A percentile compares a stretch with the other conserved stretches of the same genome.
Conservation (phyloP, 2,888 invertebrate genomes). For the Drosophila colorata region DNA sequence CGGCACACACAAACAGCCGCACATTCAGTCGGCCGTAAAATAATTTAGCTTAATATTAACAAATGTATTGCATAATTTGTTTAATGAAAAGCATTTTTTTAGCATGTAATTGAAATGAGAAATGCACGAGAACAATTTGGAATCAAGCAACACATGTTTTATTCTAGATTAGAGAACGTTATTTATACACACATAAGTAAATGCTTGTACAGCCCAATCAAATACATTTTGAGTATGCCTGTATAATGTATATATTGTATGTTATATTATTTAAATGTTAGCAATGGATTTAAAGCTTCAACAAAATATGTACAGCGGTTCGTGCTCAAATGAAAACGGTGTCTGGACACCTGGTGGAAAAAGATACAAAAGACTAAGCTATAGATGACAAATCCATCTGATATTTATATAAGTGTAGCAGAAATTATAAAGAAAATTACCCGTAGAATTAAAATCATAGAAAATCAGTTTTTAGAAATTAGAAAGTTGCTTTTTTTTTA, state of each 20-base stretch:
- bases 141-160: constrained; percentile 73
- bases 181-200: constrained; percentile 40
- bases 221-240: constrained; percentile 36
- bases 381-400: constrained; percentile 7
- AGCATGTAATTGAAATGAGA: constrained; percentile 33
- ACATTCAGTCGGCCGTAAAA: constrained; percentile 88
- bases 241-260: constrained; percentile 17
- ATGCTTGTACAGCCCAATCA: constrained; percentile 37
- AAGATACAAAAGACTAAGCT: constrained; percentile 1
- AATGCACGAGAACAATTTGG: constrained; percentile 49
- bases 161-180: constrained; percentile 63
- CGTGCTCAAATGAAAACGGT: constrained; percentile 11
- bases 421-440: background rate
- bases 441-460: constrained; percentile 9
- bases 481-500: constrained; percentile 64
- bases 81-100: constrained; percentile 46
- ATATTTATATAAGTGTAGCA: background rate
- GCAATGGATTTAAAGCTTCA: constrained; percentile 43
- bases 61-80: constrained; percentile 17
- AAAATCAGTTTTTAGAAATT: constrained; percentile 55
- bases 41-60: constrained; percentile 44
- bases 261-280: constrained; percentile 15
- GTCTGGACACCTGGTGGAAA: too few relatives aligned
- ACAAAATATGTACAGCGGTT: constrained; percentile 72
- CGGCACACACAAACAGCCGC: constrained; percentile 93